Evolutionary conservation across 2,797 vertebrate genomes (phyloP).

Genomic region (Uromys caudimaculatus): DNA sequence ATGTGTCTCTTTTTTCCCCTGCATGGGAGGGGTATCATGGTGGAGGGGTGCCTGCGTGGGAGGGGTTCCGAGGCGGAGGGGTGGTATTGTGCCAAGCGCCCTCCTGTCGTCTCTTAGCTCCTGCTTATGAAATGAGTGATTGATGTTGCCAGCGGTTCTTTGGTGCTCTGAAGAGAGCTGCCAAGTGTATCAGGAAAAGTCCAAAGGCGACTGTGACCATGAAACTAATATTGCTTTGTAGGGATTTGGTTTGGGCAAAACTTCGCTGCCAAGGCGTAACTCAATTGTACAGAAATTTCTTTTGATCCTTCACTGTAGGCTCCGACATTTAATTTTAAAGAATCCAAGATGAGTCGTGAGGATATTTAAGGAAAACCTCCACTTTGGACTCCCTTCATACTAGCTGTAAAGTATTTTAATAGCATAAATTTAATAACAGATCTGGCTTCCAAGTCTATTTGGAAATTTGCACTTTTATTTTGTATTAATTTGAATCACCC

Average conservation of each 20-base stretch:
- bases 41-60: slow-evolving; percentile 69
- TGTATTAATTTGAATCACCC: slow-evolving; percentile 84
- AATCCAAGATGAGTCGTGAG: slow-evolving; percentile 74
- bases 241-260: slow-evolving; percentile 80
- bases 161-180: slow-evolving; percentile 81
- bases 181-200: slow-evolving; percentile 79
- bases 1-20: slow-evolving; percentile 61
- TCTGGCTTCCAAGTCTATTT: slow-evolving; percentile 80
- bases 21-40: slow-evolving; percentile 67
- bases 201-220: slow-evolving; percentile 76
- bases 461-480: slow-evolving; percentile 85
- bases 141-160: slow-evolving; percentile 74
- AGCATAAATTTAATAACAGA: slow-evolving; percentile 80
- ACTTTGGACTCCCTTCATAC: slow-evolving; percentile 55
- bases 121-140: slow-evolving; percentile 79
- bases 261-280: slow-evolving; percentile 72
- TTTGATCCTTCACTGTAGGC: slow-evolving; percentile 75
- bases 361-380: slow-evolving; percentile 71
- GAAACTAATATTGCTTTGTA: slow-evolving; percentile 80
- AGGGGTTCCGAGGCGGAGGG: slow-evolving; percentile 54
- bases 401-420: slow-evolving; percentile 75
- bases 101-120: slow-evolving; percentile 64
- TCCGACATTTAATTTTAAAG: slow-evolving; percentile 78
- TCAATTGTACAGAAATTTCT: slow-evolving; percentile 76
- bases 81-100: slow-evolving; percentile 63